Evolutionary conservation across 2,888 invertebrate species (phyloP), one percentile per base, ranked within the genome.

Genomic region (Drosophila quasianomalipes): DNA sequence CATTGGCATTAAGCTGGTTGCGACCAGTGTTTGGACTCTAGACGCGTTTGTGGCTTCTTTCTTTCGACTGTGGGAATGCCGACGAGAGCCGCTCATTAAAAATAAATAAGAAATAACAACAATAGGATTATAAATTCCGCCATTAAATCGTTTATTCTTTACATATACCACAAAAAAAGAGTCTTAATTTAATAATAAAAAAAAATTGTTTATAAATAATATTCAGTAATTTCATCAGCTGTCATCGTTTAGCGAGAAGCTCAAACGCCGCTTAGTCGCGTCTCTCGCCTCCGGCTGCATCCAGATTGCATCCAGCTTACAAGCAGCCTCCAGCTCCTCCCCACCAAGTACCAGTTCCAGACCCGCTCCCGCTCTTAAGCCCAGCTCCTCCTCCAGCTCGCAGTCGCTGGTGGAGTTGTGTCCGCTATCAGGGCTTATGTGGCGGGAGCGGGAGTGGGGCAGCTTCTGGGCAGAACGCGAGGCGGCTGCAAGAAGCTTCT

Each of bases 361-460:
- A 16, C 33, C 7, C 7, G 51, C 31, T 31, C 9, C 62, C 28
- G 33, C 14, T n/a, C 30, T 30, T 30, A 30, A 7, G 0, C 14
- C 70, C 39, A 55, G 31, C 39, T 78, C 83, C 54, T 68, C 72
- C n/a, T 82, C 71, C 60, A 83, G 55, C 30, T 85, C 85, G n/a
- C 72, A 84, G 54, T 88, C 85, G 66, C 92, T 93, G 14, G 91
- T 90, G 1, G 93, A 93, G 78, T 93, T 93, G 67, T 92, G 92
- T 0, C 93, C 93, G 60, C 93, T 93, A 70, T 93, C 93, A 22
- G 93, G 93, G 64, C 93, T 92, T 12, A 91, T 93, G 91, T 64
- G 81, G 22, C 33, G 63, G 33, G 41, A 16, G 2, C 28, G 72
- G 41, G 69, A 49, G 30, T 49, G 49, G 12, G 75, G 76, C 49